Base-by-base conservation (phyloP, 2,797 vertebrate species). In the Rhinichthys osculus region DNA sequence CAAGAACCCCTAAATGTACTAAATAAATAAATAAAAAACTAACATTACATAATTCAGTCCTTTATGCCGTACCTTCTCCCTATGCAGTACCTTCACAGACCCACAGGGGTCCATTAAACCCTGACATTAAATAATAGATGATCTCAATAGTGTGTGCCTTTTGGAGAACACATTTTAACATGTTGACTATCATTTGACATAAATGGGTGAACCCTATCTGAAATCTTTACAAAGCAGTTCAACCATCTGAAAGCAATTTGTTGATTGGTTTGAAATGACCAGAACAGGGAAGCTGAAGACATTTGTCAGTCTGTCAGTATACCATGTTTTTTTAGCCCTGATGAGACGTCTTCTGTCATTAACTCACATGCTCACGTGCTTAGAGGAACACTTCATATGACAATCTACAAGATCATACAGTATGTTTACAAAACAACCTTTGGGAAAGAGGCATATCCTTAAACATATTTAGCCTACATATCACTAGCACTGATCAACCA, bases 311-410 rank as follows among this genome's bases (percentile, higher is more conserved):
- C 78, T 17, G 38, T 84, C n/a, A 47, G 47, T 47, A 14, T 79
- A 76, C 54, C n/a, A 69, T 38, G 57, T 82, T 77, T 40, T 40
- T 85, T 64, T 73, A 83, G 91, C 95, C 95, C 0, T 96, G 96
- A 96, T 96, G 95, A 95, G 96, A 96, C 0, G 96, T 96, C 88
- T 95, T 96, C 91, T 96, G 95, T 0, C 96, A 96, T 47, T 47
- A 13, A 91, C 95, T 96, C 54, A 95, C 95, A 87, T 38, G 38
- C 38, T 38, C 38, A 38, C 13, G 94, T 96, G 54, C 96, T 96
- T 0, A 94, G 95, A 0, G 95, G 95, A 47, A 96, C 96, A 0
- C 92, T 97, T 35, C 95, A 97, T 91, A 94, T 97, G 87, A 96
- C 95, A 67, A 95, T 96, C 87, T 95, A 95, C 91, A 97, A 96